Evolutionary conservation across 2,797 vertebrate genomes (phyloP), one percentile per base, ranked within the genome.

Genomic region (Hydrolagus colliei): DNA sequence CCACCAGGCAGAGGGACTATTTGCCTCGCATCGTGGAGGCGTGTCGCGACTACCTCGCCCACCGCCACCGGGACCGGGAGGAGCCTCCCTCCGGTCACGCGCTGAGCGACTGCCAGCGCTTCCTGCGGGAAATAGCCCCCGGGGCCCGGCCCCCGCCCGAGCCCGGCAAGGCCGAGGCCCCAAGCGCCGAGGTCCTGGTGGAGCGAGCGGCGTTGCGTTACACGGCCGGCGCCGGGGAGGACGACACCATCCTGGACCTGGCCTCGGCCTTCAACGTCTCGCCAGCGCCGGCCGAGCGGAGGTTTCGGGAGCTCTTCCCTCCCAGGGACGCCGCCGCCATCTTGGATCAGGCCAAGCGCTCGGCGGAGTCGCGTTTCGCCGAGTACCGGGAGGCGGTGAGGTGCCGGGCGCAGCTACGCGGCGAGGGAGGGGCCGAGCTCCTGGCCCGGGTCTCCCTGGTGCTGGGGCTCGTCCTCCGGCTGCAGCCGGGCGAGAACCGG

Each of bases 121-220:
- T 98, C 88, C 89, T 98, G 79, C 86, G 88, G 0, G 92, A 93
- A 0, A 52, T 98, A 87, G 94, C 92, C 1, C 94, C 95, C 0
- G 87, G 85, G 18, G 90, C 41, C 41, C 41, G 7, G 91, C 88
- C 41, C 41, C 41, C 0, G 3, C 41, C 41, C 1, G 41, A 52
- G 3, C 41, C 41, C 41, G 41, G 41, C 41, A 52, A 52, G 1
- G 41, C 41, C 85, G 91, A 93, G 86, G 89, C 89, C 18, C 20
- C 87, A 27, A 84, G 79, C 8, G 80, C 74, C 9, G 65, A 13
- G 7, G 91, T 97, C 74, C 88, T 97, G 27, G 91, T 95, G 62
- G 87, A 92, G 11, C 92, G 95, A n/a, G 96, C 97, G 0, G 96
- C 95, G 0, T 93, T 95, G 0, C 92, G 90, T 88, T 95, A 96